Conservation (phyloP, 2,888 invertebrate genomes). For the Anticlea derivata region DNA sequence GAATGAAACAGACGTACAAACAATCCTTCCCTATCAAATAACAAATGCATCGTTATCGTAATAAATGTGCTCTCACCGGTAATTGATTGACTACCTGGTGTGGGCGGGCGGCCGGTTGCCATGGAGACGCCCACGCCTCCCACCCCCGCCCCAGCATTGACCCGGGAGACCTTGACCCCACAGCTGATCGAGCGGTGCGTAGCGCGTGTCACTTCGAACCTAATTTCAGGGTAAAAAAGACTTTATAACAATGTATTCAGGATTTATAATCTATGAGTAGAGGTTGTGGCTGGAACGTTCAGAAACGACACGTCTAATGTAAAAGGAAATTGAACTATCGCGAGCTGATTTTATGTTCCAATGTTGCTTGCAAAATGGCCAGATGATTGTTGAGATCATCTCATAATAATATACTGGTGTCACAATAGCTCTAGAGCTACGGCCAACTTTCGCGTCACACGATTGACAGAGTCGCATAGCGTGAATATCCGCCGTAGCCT, state of each 20-base stretch:
- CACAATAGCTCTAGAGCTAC: too few species aligned
- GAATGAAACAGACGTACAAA: neutral
- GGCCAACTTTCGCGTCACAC: too few species aligned
- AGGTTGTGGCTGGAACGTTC: too few species aligned
- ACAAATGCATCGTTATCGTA: conserved; percentile 32
- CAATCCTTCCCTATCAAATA: conserved; percentile 8
- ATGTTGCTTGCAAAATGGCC: too few species aligned
- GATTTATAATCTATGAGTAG: too few species aligned
- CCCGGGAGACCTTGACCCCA: conserved; percentile 77
- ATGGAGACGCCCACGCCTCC: conserved; percentile 72
- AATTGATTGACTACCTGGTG: conserved; percentile 78
- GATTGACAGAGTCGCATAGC: too few species aligned
- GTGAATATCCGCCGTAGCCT: too few species aligned
- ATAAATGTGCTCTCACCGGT: conserved; percentile 60
- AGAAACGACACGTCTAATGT: too few species aligned
- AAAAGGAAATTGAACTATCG: too few species aligned
- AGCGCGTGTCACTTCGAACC: neutral
- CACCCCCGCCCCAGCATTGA: conserved; percentile 59
- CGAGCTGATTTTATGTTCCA: too few species aligned
- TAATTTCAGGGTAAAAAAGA: neutral
- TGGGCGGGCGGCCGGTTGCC: conserved; percentile 71
- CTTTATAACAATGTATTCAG: neutral
- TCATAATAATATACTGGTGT: too few species aligned
- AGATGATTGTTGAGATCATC: too few species aligned
- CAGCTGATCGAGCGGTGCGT: conserved; percentile 60